Evolutionary conservation across 2,888 invertebrate genomes (phyloP), one percentile per base, ranked within the genome.

Genomic region (Eristalinus sepulchralis): DNA sequence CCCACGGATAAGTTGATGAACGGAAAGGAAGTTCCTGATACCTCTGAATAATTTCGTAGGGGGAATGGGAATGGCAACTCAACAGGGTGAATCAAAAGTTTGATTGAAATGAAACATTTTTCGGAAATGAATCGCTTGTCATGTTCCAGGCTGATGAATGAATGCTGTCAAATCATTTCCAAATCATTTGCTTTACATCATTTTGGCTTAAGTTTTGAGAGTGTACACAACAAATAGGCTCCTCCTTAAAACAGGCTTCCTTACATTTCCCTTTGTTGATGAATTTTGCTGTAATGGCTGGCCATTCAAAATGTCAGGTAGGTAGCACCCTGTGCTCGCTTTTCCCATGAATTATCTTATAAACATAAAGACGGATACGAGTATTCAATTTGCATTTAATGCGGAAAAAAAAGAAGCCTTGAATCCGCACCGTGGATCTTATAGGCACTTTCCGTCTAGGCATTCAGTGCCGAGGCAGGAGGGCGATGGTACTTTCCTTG

Each of bases 361-460:
- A 68, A 68, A 57, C 57, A 68, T 20, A 34, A 31, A 55, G 11
- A 67, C 55, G 33, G 34, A 68, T 68, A 47, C 17, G 47, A 47
- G 47, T 47, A 57, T 68, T 68, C 55, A 68, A 68, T 68, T 68
- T 68, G 68, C 57, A 68, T 68, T 68, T 68, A 68, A 68, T 68
- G 68, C 68, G 33, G 34, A 34, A 68, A 34, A 47, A 47, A 47
- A n/a, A 39, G 13, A 39, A 39, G n/a, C 39, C n/a, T 39, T n/a
- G 11, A 39, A 47, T 47, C 47, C 17, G 24, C 22, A 4, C n/a
- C 10, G 24, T n/a, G 22, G n/a, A 53, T 64, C 53, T 20, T 53
- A 31, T n/a, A 33, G 31, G 27, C 27, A 20, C 13, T 33, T 67
- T 47, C 31, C 66, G 31, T 31, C 31, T 55, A 11, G 20, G 47